phyloP scores from a whole-genome alignment of 1,140 invertebrate species.

The Camponotus floridanus region DNA sequence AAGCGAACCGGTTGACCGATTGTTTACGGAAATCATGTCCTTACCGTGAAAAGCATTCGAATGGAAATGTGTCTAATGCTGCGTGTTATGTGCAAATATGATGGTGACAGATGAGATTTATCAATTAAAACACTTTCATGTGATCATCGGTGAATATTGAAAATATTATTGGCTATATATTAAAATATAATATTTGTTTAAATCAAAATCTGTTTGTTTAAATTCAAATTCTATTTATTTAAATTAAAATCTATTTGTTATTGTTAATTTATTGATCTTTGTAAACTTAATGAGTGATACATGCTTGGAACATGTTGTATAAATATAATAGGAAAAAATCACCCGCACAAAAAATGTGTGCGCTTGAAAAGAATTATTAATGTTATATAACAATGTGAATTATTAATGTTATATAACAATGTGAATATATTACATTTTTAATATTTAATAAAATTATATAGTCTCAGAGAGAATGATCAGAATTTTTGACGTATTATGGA shows the following conservation, averaged over 20 bases:
- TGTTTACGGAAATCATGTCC: constrained; percentile 51
- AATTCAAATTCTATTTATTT: too few species aligned
- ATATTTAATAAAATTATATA: too few species aligned
- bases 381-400: neutral
- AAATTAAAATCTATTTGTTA: too few species aligned
- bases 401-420: neutral
- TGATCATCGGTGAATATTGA: neutral
- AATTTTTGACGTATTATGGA: neutral
- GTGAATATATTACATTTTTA: constrained; percentile 9
- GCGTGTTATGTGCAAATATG: constrained; percentile 59
- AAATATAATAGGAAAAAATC: neutral
- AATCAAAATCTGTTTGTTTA: too few species aligned
- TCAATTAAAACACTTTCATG: neutral
- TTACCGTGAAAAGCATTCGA: constrained; percentile 34
- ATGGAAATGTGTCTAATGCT: constrained; percentile 2
- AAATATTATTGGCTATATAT: neutral
- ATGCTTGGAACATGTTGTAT: neutral
- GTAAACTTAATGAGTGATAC: constrained; percentile 1
- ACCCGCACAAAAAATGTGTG: neutral
- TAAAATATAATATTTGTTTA: neutral
- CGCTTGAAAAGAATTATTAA: neutral
- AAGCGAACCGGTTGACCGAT: constrained; percentile 16
- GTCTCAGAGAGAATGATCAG: neutral
- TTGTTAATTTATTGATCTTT: neutral
- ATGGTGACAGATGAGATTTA: constrained; percentile 29